Base-by-base conservation (phyloP, 1,140 invertebrate species). In the Caenorhabditis latens region DNA sequence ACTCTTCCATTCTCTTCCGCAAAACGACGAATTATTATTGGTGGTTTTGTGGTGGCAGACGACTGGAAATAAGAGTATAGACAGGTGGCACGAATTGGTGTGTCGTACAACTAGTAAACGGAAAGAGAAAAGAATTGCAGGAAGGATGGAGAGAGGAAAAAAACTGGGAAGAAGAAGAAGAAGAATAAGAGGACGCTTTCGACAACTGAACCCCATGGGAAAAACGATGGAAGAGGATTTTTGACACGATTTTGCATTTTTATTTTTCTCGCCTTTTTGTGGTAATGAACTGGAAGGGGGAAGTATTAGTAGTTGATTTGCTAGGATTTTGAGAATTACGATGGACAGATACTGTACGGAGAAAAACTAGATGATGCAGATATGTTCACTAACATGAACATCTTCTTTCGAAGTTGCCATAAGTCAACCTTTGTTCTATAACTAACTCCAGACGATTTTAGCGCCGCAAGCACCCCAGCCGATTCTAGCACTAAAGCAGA, bases 151-250 rank as follows among this genome's bases (percentile, higher is more conserved):
- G 24, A 71, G 65, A 14, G 40, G 24, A 19, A 48, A 46, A 71
- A 61, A 32, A 61, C 14, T 16, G 50, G 32, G 32, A 32, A 32
- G 32, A 32, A 32, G 32, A 32, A 32, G 32, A 32, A 32, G 14
- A 46, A n/a, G 42, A 71, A 71, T 11, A 71, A 46, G 65, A 71
- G 71, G 71, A 50, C 71, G 46, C 71, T 79, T 79, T 50, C 71
- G 71, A 79, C 71, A 79, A 79, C 71, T 79, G 71, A 79, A 79
- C 46, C 71, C 71, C 71, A 79, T 79, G 71, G 71, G 71, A 79
- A 79, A 79, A 50, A 13, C n/a, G 32, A 9, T 24, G 21, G 7
- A 13, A 8, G 21, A 24, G 67, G 43, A 75, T 75, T 75, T 75
- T 46, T 75, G 67, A 48, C 42, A 75, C 67, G 14, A 75, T 46